Percentiles rank a stretch among this genome's conserved stretches.
These are phyloP conservation scores for Gallinago solitaria DNA, from an alignment of 2,797 vertebrate species.

Conservation along the genomic window DNA sequence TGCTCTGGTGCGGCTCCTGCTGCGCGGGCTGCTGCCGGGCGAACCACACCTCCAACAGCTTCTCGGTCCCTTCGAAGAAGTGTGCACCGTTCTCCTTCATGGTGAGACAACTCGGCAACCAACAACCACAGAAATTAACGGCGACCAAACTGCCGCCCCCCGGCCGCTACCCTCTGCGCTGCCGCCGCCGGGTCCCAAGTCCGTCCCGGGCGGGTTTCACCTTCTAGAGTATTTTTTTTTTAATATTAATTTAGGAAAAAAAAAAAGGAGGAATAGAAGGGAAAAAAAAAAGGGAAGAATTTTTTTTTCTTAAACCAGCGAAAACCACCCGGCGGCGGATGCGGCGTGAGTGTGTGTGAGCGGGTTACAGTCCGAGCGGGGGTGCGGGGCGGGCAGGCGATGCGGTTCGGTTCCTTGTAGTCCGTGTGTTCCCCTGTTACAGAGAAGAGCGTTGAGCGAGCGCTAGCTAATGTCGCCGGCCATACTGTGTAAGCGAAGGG, in stretches of 20 bases:
- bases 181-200: conserved; percentile 40
- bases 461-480: conserved; percentile 99
- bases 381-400: conserved; percentile 68
- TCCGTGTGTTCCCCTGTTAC: conserved; percentile 95
- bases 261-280: background rate
- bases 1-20: conserved; percentile 82
- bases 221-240: conserved; percentile 54
- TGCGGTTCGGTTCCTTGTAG: conserved; percentile 91
- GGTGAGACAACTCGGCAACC: conserved; percentile 90
- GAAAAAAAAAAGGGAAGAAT: background rate
- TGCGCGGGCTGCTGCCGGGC: conserved; percentile 86
- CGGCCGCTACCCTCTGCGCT: conserved; percentile 59
- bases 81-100: conserved; percentile 97
- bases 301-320: conserved; percentile 30
- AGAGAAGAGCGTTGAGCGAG: conserved; percentile 95
- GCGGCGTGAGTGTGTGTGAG: conserved; percentile 46
- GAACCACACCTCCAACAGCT: conserved; percentile 99
- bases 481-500: conserved; percentile 96
- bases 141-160: conserved; percentile 74
- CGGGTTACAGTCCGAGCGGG: conserved; percentile 62
- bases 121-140: conserved; percentile 87
- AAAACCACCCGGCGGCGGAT: conserved; percentile 44
- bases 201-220: conserved; percentile 52
- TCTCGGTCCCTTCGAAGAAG: conserved; percentile 99
- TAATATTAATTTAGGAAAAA: conserved; percentile 30